phyloP scores from a whole-genome alignment of 2,888 invertebrate species.

The Hipparchia semele region DNA sequence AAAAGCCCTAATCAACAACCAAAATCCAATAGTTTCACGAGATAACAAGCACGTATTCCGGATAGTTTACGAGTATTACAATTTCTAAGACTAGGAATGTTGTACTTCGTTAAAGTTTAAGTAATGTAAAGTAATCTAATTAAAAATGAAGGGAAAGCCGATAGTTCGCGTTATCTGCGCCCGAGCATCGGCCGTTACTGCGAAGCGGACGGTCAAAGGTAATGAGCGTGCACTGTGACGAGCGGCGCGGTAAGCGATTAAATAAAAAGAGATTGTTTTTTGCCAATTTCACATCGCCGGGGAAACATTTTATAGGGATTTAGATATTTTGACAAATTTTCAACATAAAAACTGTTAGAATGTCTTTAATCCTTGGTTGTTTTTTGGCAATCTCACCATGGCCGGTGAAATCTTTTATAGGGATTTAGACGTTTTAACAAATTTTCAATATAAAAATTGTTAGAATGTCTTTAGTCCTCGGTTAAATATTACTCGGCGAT shows the following conservation, averaged over 20 bases:
- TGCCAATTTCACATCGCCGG: too few relatives aligned
- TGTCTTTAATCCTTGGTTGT: too few relatives aligned
- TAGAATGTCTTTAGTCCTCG: too few relatives aligned
- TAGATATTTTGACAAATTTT: too few relatives aligned
- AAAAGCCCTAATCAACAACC: conserved; percentile 19
- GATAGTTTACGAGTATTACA: conserved; percentile 29
- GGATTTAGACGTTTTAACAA: too few relatives aligned
- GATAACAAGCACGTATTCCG: conserved; percentile 30
- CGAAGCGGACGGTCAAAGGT: conserved; percentile 64
- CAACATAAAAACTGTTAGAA: too few relatives aligned
- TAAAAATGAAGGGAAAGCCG: conserved; percentile 64
- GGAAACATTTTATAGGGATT: too few relatives aligned
- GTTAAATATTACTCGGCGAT: too few relatives aligned
- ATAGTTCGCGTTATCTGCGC: conserved; percentile 60
- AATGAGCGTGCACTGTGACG: conserved; percentile 41
- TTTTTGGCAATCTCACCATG: too few relatives aligned
- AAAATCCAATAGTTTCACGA: conserved; percentile 24
- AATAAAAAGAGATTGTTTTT: neutral
- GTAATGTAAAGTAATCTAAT: conserved; percentile 65
- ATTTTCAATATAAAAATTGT: too few relatives aligned
- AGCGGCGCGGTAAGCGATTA: conserved; percentile 47
- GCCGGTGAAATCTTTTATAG: too few relatives aligned
- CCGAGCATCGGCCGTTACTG: conserved; percentile 64
- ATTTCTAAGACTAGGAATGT: conserved; percentile 38
- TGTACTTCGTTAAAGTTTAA: conserved; percentile 42